phyloP scores from a whole-genome alignment of 2,113 vertebrate genomes.

The Indicator maculatus region DNA sequence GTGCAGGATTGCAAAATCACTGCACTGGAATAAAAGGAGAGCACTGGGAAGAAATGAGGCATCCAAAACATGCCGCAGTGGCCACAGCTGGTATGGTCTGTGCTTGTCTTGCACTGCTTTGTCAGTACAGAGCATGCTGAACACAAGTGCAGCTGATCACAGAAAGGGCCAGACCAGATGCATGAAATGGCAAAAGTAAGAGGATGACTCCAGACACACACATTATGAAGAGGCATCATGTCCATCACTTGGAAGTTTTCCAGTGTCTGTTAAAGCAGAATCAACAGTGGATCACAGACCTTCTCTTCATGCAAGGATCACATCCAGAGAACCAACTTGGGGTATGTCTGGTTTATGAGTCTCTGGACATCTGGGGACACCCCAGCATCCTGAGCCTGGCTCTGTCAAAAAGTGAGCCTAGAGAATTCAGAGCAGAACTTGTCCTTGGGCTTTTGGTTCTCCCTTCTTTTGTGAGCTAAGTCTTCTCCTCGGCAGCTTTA shows the following conservation, averaged over 20 bases:
- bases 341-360: neutral
- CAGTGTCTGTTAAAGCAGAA: neutral
- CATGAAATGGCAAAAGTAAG: neutral
- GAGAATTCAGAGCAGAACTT: neutral
- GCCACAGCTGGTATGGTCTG: neutral
- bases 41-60: neutral
- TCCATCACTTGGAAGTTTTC: neutral
- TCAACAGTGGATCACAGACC: neutral
- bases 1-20: neutral
- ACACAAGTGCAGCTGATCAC: neutral
- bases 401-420: neutral
- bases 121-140: neutral
- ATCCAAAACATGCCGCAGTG: neutral
- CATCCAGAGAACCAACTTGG: neutral
- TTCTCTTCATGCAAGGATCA: neutral
- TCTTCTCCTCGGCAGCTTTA: constrained; percentile 21
- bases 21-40: neutral
- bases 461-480: neutral
- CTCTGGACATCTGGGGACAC: neutral
- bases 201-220: neutral
- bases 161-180: neutral
- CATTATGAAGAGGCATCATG: neutral
- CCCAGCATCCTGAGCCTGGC: neutral
- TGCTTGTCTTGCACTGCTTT: neutral
- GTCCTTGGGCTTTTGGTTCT: neutral